Evolutionary conservation across 2,888 invertebrate genomes (phyloP), one percentile per base, ranked within the genome.

Genomic region (Epinotia nisella): DNA sequence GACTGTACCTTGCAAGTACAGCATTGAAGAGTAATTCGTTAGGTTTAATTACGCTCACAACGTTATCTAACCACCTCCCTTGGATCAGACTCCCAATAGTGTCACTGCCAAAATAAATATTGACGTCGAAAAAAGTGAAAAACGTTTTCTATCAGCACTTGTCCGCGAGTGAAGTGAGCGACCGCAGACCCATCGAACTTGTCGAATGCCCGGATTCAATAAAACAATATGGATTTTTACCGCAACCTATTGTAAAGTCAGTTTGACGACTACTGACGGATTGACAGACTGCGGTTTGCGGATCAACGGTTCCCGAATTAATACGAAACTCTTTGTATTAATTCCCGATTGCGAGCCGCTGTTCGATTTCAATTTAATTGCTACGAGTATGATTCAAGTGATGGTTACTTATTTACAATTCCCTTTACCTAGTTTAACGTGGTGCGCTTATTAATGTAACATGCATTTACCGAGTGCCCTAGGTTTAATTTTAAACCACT

Each of bases 161-260:
- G 67, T 72, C 67, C 72, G n/a, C 72, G 24, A 49, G 64, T 75
- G 76, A 77, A 74, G 60, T 65, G 66, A 45, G 41, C 64, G 71
- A 75, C 78, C 79, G 78, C 76, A 79, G 77, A 80, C 82, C 84
- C 81, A 83, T 89, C 89, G 85, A 87, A 88, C 74, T 70, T 80
- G 82, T 80, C 82, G 74, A 81, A 78, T 69, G 70, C 65, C 68
- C 62, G 61, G 53, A 71, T 71, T 71, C 69, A 64, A 70, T 76
- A 73, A 71, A 73, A 85, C 81, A 78, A 80, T 83, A 84, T 84
- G 79, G 80, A 81, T 80, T 84, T 80, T 81, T 84, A 79, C 79
- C 75, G 79, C 81, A 81, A 78, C 77, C 76, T 80, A 79, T 81
- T 81, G 79, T 76, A 65, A 74, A 74, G 75, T 77, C 76, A 75